phyloP scores from a whole-genome alignment of 1,140 invertebrate species.

The Pinna nobilis region DNA sequence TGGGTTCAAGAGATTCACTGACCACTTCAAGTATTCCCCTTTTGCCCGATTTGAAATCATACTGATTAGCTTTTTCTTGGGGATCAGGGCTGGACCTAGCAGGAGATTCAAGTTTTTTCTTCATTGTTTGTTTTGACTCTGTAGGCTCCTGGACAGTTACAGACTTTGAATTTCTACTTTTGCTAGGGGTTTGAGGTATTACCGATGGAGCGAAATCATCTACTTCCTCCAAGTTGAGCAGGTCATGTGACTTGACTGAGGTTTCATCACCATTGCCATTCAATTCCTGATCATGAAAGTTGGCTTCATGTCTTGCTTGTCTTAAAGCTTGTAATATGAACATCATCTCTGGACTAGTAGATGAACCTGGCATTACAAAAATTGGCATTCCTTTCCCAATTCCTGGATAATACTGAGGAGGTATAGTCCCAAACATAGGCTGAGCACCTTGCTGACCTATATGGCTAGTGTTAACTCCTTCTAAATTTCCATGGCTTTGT shows the following conservation, averaged over 20 bases:
- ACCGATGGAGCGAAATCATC: conserved; percentile 33
- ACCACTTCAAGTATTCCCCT: conserved; percentile 34
- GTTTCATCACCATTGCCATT: conserved; percentile 21
- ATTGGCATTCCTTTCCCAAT: conserved; percentile 40
- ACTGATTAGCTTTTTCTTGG: background rate
- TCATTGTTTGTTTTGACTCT: conserved; percentile 1
- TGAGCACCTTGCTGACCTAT: background rate
- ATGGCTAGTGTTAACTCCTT: conserved; percentile 15
- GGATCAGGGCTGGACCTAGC: background rate
- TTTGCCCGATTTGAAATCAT: conserved; percentile 5
- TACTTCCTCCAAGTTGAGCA: conserved; percentile 36
- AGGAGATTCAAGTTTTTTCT: background rate
- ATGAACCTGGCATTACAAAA: conserved; percentile 52
- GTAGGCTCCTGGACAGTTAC: background rate
- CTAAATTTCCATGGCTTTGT: conserved; percentile 17
- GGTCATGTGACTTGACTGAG: conserved; percentile 1
- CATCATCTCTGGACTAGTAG: conserved; percentile 45
- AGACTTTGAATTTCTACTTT: background rate
- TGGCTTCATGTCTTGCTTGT: conserved; percentile 57
- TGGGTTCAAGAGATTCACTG: conserved; percentile 17
- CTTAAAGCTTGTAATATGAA: conserved; percentile 56
- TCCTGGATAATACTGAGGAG: conserved; percentile 23
- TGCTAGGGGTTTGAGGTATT: background rate
- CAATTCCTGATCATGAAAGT: conserved; percentile 47
- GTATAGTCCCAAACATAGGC: conserved; percentile 4